phyloP scores from a whole-genome alignment of 2,797 vertebrate species.

The Cynodonichthys magdalenae region DNA sequence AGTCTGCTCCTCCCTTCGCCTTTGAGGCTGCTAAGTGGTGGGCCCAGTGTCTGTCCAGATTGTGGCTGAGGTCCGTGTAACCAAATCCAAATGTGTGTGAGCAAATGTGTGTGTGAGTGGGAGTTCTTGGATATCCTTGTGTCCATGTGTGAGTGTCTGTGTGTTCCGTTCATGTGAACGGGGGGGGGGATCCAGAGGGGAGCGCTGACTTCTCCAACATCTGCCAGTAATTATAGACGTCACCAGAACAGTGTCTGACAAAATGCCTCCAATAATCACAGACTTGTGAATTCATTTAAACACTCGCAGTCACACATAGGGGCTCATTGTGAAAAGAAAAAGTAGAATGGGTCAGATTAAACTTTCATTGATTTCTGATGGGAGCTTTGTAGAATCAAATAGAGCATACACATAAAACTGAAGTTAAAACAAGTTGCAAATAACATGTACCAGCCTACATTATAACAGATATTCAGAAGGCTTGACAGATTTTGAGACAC shows the following conservation, averaged over 20 bases:
- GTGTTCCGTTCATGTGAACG: conserved; percentile 50
- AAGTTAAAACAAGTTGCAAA: no score
- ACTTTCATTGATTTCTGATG: conserved; percentile 4
- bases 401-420: no score
- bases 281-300: conserved; percentile 40
- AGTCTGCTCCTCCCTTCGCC: conserved; percentile 43
- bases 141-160: conserved; percentile 26
- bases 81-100: conserved; percentile 59
- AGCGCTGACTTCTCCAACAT: conserved; percentile 63
- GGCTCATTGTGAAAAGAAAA: neutral
- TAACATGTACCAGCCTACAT: no score
- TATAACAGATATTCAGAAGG: no score
- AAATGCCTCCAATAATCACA: conserved; percentile 39
- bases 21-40: conserved; percentile 69
- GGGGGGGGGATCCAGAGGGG: conserved; percentile 41
- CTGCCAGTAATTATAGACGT: conserved; percentile 75
- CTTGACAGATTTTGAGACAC: no score
- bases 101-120: conserved; percentile 12
- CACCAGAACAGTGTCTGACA: conserved; percentile 57
- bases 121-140: conserved; percentile 28
- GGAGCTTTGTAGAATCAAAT: neutral
- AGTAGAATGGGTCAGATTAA: neutral
- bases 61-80: conserved; percentile 74
- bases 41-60: conserved; percentile 73
- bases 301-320: neutral